Conservation (phyloP, 2,797 vertebrate genomes). For the Agapornis canus region DNA sequence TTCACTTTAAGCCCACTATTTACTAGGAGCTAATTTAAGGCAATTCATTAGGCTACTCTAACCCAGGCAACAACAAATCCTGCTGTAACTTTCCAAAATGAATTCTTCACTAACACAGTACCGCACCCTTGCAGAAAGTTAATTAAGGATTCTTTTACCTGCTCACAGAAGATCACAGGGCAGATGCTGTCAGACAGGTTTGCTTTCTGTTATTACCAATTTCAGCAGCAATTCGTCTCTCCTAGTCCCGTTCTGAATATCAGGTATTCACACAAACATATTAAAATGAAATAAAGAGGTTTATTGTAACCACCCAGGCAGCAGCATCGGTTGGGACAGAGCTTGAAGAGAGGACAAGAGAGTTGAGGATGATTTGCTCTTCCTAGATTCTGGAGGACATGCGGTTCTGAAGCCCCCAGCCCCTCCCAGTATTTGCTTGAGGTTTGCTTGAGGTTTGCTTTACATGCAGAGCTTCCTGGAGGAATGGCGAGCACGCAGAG, state of each 20-base stretch:
- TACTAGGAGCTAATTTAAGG: not conserved
- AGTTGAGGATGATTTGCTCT: not conserved
- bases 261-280: not conserved
- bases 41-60: conserved; percentile 19
- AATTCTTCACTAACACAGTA: not conserved
- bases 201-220: conserved; percentile 41
- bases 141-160: conserved; percentile 48
- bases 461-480: not conserved
- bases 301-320: not conserved
- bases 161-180: conserved; percentile 39
- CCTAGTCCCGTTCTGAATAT: conserved; percentile 1
- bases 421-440: not conserved
- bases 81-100: not conserved
- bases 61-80: not conserved
- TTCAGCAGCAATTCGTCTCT: conserved; percentile 35
- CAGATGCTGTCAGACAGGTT: conserved; percentile 48
- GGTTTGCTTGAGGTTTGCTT: conserved; percentile 16
- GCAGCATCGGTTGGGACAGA: not conserved
- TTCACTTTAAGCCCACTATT: not conserved
- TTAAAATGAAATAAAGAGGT: not conserved
- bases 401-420: not conserved
- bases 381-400: not conserved
- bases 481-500: not conserved
- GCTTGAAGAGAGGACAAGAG: not conserved
- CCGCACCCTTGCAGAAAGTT: conserved; percentile 27